phyloP scores from a whole-genome alignment of 2,888 invertebrate species.

The Octonoba sinensis region DNA sequence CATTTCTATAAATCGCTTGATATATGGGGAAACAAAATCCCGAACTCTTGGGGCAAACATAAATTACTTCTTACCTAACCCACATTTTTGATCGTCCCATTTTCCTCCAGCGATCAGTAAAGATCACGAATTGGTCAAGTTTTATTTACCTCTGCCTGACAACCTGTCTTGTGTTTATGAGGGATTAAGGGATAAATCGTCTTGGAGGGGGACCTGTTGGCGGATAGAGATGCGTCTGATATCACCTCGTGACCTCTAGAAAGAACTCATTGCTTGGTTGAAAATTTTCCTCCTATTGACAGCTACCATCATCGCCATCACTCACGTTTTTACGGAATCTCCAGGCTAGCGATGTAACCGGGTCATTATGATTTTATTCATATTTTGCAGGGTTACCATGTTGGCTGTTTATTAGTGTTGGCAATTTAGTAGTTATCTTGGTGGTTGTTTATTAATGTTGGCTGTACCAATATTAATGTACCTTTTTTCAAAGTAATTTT shows the following conservation, averaged over 20 bases:
- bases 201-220: constrained; percentile 1
- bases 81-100: not conserved
- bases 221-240: constrained; percentile 11
- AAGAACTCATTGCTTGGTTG: constrained; percentile 17
- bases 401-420: too few species aligned
- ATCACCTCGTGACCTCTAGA: constrained; percentile 39
- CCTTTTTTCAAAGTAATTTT: too few species aligned
- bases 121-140: constrained; percentile 9
- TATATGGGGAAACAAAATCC: too few species aligned
- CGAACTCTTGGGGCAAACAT: not conserved
- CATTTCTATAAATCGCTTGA: too few species aligned
- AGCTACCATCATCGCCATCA: constrained; percentile 50
- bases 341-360: not conserved
- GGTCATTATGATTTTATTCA: too few species aligned
- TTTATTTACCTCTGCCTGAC: constrained; percentile 25
- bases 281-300: constrained; percentile 53
- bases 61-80: constrained; percentile 15
- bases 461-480: too few species aligned
- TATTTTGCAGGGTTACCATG: too few species aligned
- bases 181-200: constrained; percentile 25
- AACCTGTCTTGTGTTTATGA: constrained; percentile 13
- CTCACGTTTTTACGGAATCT: constrained; percentile 15
- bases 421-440: too few species aligned
- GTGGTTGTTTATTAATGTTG: too few species aligned
- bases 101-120: not conserved